Conservation (phyloP, 2,113 vertebrate genomes). For the Maccullochella peelii region DNA sequence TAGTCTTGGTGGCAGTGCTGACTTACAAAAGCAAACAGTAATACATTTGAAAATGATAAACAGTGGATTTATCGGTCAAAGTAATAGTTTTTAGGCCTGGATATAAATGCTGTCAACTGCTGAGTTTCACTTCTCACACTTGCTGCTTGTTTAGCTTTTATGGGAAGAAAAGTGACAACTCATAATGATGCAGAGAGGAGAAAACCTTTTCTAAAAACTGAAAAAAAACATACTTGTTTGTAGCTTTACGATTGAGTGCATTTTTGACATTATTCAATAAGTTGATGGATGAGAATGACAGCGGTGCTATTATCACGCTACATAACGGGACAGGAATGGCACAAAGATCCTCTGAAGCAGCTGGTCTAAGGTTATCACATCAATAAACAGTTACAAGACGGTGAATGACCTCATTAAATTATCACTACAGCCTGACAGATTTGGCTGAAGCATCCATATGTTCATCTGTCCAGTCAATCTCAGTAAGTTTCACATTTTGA, state of each 20-base stretch:
- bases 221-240: not conserved
- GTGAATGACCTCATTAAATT: not conserved
- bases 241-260: not conserved
- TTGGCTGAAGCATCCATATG: not conserved
- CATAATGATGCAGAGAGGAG: not conserved
- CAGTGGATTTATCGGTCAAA: not conserved
- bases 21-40: too few relatives aligned
- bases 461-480: not conserved
- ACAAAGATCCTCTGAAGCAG: not conserved
- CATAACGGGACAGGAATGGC: not conserved
- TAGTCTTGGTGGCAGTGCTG: too few relatives aligned
- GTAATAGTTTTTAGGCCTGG: not conserved
- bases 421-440: not conserved
- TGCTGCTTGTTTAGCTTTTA: too few relatives aligned
- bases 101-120: not conserved
- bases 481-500: not conserved
- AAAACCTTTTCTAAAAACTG: too few relatives aligned
- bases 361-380: not conserved
- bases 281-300: not conserved
- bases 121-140: constrained; percentile 5
- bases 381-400: not conserved
- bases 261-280: too few relatives aligned
- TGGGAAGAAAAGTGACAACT: not conserved
- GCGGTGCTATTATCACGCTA: not conserved
- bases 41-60: not conserved